Conservation (phyloP, 2,797 vertebrate species). For the Eulemur mongoz region DNA sequence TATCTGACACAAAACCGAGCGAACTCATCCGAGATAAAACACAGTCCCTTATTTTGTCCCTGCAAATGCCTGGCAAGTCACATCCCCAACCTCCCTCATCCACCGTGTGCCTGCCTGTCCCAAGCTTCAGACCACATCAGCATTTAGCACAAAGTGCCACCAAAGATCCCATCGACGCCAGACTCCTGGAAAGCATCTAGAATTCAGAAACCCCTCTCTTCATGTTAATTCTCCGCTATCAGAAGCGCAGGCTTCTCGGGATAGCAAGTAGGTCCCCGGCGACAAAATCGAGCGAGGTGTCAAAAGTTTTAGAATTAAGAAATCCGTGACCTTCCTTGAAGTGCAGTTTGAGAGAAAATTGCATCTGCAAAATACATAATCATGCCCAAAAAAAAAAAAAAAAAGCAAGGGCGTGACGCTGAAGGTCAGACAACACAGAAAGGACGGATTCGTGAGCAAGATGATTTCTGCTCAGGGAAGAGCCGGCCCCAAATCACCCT, state of each 20-base stretch:
- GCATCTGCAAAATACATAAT: not conserved
- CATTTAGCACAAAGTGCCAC: not conserved
- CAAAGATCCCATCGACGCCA: not conserved
- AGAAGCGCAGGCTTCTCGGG: not conserved
- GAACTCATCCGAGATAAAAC: not conserved
- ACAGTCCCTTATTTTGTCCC: not conserved
- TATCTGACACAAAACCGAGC: not conserved
- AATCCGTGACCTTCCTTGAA: not conserved
- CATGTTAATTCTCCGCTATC: not conserved
- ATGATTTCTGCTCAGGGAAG: not conserved
- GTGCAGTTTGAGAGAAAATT: not conserved
- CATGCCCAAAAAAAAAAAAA: not conserved
- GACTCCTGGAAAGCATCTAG: not conserved
- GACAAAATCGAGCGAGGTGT: not conserved
- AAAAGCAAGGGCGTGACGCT: not conserved
- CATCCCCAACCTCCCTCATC: too few relatives aligned
- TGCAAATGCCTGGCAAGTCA: not conserved
- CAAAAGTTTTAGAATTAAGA: not conserved
- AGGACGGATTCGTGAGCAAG: rapidly evolving
- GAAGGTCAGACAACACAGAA: not conserved
- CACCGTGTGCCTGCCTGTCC: not conserved
- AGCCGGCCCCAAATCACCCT: not conserved
- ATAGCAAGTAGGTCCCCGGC: not conserved
- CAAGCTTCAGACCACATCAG: not conserved
- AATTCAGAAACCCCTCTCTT: not conserved